Evolutionary conservation across 2,888 invertebrate genomes (phyloP).

Genomic region (Stenodema calcarata): DNA sequence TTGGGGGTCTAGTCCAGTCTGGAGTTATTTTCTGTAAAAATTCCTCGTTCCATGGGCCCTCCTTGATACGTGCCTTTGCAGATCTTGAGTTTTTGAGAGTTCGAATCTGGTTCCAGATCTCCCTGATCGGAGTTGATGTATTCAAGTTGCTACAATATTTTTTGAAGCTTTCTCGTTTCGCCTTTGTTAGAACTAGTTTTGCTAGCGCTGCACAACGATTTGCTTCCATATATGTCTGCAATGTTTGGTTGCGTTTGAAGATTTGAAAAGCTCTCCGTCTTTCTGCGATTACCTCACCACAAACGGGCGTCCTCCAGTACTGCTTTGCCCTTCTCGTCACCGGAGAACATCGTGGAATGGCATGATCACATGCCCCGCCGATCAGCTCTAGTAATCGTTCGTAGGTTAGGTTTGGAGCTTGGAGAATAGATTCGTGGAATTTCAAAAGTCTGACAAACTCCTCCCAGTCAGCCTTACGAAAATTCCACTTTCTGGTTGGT

Average conservation of each 20-base stretch:
- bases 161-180: neutral
- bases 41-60: neutral
- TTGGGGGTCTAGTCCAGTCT: neutral
- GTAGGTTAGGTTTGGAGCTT: neutral
- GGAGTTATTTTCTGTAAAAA: neutral
- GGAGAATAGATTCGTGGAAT: neutral
- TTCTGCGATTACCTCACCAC: neutral
- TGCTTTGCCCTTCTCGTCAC: neutral
- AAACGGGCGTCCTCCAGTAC: neutral
- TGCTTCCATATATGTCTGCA: neutral
- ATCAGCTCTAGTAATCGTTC: neutral
- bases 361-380: neutral
- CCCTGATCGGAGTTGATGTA: neutral
- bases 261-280: neutral
- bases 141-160: neutral
- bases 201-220: neutral
- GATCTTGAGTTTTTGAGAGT: neutral
- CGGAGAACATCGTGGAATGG: neutral
- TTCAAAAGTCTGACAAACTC: neutral
- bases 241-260: neutral
- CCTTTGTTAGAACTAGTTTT: neutral
- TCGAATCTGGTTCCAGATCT: neutral
- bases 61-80: neutral
- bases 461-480: neutral
- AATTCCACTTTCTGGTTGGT: neutral